Evolutionary conservation across 2,113 vertebrate species (phyloP).

Genomic region (Ptilonorhynchus violaceus): DNA sequence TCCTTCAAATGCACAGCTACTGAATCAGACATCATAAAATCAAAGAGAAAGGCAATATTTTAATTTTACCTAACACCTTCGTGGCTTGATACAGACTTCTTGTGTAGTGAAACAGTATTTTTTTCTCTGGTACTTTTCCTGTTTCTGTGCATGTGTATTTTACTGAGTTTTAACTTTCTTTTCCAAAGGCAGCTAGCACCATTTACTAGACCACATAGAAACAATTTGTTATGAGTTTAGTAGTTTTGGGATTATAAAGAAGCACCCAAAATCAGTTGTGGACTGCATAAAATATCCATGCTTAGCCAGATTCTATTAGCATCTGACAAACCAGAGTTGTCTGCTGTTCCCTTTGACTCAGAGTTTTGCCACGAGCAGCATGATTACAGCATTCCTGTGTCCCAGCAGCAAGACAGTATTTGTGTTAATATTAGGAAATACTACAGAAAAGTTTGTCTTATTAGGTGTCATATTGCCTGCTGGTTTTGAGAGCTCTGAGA

Average conservation of each 20-base stretch:
- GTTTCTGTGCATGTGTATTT: background rate
- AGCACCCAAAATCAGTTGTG: background rate
- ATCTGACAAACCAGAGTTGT: background rate
- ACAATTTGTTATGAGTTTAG: background rate
- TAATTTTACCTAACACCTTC: background rate
- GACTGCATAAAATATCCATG: background rate
- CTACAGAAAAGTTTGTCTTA: background rate
- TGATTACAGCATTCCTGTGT: background rate
- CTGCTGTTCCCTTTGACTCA: background rate
- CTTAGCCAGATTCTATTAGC: background rate
- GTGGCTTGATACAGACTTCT: background rate
- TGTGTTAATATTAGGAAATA: background rate
- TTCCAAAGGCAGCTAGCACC: background rate
- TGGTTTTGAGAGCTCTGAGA: background rate
- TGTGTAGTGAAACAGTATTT: background rate
- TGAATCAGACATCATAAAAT: background rate
- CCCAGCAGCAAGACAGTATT: background rate
- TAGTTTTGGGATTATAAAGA: background rate
- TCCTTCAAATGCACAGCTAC: background rate
- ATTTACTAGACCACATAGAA: background rate
- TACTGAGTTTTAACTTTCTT: background rate
- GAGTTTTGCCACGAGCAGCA: background rate
- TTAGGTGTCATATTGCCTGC: background rate
- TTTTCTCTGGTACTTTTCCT: background rate
- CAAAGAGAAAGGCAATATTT: background rate